phyloP scores from a whole-genome alignment of 64 coral and sea anemone species.

The Montipora foliosa region DNA sequence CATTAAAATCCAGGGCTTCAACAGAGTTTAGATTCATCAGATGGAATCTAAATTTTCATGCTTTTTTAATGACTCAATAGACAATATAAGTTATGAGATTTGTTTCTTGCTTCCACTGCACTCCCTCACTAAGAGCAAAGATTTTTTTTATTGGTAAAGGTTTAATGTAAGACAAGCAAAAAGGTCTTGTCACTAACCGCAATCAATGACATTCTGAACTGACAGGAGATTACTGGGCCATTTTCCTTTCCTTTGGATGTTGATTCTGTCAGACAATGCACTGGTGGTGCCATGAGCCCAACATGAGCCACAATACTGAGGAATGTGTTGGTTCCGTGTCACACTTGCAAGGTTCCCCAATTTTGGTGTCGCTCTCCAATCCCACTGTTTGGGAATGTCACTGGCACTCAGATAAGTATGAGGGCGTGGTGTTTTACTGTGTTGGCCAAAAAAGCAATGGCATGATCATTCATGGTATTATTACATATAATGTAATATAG shows the following conservation, averaged over 20 bases:
- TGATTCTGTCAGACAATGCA: constrained; percentile 96
- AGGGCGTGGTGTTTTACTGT: constrained; percentile 81
- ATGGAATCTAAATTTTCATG: background rate
- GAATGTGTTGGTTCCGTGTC: constrained; percentile 96
- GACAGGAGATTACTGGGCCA: constrained; percentile 93
- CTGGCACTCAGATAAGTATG: constrained; percentile 83
- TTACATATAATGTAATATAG: too few relatives aligned
- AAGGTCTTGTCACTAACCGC: constrained; percentile 68
- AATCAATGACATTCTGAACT: constrained; percentile 95
- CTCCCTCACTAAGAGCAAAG: too few relatives aligned
- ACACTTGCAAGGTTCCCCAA: constrained; percentile 92
- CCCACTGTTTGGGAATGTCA: constrained; percentile 68
- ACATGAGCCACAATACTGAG: constrained; percentile 98
- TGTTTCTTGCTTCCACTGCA: too few relatives aligned
- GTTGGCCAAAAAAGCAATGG: background rate
- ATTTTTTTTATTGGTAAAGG: too few relatives aligned
- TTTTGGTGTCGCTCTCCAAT: constrained; percentile 87
- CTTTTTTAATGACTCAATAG: background rate
- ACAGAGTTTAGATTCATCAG: too few relatives aligned
- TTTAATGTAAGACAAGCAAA: background rate
- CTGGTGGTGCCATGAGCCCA: constrained; percentile 97
- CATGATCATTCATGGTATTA: too few relatives aligned
- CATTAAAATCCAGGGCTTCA: too few relatives aligned
- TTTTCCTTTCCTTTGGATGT: constrained; percentile 88
- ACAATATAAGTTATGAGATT: too few relatives aligned